Evolutionary conservation across 1,140 invertebrate species (phyloP), one percentile per base, ranked within the genome.

Genomic region (Heliconius hermathena): DNA sequence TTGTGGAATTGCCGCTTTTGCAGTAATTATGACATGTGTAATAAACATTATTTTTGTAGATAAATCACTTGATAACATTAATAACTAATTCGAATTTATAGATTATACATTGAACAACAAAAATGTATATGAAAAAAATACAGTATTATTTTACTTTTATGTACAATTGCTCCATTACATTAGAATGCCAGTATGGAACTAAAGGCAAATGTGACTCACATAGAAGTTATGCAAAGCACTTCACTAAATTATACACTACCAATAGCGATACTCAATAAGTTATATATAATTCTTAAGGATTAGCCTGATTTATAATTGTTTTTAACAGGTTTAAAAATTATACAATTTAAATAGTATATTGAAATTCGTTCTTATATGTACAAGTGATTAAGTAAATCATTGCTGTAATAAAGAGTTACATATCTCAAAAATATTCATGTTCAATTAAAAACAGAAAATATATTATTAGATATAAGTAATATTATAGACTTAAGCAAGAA

Each of bases 121-220:
- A 66, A 26, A 26, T 22, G 13, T 29, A 22, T 60, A 22, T 26
- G 1, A 26, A 22, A 26, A n/a, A 11, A 26, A 22, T 60, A 60
- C 9, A 60, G 18, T 20, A 20, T 54, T 2, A 9, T 2, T n/a
- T 8, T 8, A 54, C 22, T 66, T 29, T 66, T 26, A 66, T 66
- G 13, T 29, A 16, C 13, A 13, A 29, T 66, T 66, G 11, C 60
- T 66, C 26, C 60, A 29, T 66, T 29, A 66, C 26, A 66, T 66
- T 66, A 66, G 88, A 91, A 93, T 91, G 88, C 87, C 82, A 88
- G 85, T 83, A 85, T 80, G 75, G 82, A 87, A 82, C 82, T 82
- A 84, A 84, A 88, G 84, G 84, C 81, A 79, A 78, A 76, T 77
- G 83, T 93, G 92, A 93, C 85, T 93, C 92, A 93, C 83, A 82